Evolutionary conservation across 2,113 vertebrate species (phyloP).

Genomic region (Strix uralensis): DNA sequence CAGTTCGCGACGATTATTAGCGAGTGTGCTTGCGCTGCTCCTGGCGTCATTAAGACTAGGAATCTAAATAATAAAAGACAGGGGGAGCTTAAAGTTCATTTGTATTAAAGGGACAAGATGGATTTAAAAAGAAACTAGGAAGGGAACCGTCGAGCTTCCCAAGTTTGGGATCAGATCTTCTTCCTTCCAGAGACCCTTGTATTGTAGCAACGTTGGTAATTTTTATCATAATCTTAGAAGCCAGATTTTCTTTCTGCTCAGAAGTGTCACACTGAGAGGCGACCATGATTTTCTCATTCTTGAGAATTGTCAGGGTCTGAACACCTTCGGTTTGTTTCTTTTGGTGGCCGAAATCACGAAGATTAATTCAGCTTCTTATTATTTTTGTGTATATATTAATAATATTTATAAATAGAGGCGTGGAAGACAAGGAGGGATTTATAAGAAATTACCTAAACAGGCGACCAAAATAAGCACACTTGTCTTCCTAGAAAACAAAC

Average conservation of each 20-base stretch:
- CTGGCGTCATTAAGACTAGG: slow-evolving; percentile 69
- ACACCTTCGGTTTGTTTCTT: neutral
- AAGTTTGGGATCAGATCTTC: neutral
- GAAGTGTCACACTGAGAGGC: neutral
- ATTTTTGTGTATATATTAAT: neutral
- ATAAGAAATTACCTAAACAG: neutral
- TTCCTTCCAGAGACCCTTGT: neutral
- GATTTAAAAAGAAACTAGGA: slow-evolving; percentile 17
- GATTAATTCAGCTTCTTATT: neutral
- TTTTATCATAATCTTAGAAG: neutral
- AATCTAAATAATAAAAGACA: slow-evolving; percentile 67
- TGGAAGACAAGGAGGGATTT: neutral
- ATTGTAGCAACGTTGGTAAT: neutral
- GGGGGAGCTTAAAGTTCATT: slow-evolving; percentile 59
- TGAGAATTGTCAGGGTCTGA: neutral
- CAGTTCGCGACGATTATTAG: slow-evolving; percentile 58
- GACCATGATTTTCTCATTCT: neutral
- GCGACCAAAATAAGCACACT: neutral
- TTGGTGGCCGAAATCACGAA: neutral
- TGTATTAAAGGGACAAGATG: slow-evolving; percentile 56
- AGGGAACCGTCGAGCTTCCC: neutral
- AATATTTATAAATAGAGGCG: neutral
- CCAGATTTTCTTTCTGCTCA: neutral
- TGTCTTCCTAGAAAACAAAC: neutral
- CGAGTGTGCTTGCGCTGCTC: slow-evolving; percentile 49